These are phyloP conservation scores for Anolis sagrei DNA, from an alignment of 2,113 vertebrate species.

Conservation along the genomic window DNA sequence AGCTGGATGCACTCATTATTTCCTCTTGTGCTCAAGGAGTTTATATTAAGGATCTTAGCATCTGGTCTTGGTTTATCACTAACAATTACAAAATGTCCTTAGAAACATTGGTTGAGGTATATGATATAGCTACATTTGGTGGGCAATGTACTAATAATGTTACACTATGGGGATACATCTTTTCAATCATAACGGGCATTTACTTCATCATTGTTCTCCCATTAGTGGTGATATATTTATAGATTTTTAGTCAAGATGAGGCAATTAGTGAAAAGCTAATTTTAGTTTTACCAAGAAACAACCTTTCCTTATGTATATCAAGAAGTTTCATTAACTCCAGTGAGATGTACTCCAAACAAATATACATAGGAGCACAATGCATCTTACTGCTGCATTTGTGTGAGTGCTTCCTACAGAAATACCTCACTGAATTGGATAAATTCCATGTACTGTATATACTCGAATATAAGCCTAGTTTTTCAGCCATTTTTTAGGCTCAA, in stretches of 20 bases:
- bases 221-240: background rate
- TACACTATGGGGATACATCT: background rate
- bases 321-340: background rate
- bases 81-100: background rate
- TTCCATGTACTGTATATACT: too few relatives aligned
- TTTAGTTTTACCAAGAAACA: background rate
- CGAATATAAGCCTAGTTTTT: too few relatives aligned
- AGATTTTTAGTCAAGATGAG: background rate
- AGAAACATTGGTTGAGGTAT: background rate
- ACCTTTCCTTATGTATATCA: background rate
- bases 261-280: background rate
- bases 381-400: too few relatives aligned
- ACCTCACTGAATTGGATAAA: too few relatives aligned
- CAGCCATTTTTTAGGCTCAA: too few relatives aligned
- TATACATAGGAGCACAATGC: background rate
- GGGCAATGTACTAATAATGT: background rate
- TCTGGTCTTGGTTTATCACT: background rate
- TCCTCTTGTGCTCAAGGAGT: background rate
- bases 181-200: background rate
- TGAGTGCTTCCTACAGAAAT: too few relatives aligned
- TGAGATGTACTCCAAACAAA: background rate
- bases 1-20: background rate
- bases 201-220: background rate
- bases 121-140: background rate
- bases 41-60: background rate